These are phyloP conservation scores for Sanderia malayensis DNA, from an alignment of 30 jellyfish, hydroid and myxozoan species.

Conservation along the genomic window DNA sequence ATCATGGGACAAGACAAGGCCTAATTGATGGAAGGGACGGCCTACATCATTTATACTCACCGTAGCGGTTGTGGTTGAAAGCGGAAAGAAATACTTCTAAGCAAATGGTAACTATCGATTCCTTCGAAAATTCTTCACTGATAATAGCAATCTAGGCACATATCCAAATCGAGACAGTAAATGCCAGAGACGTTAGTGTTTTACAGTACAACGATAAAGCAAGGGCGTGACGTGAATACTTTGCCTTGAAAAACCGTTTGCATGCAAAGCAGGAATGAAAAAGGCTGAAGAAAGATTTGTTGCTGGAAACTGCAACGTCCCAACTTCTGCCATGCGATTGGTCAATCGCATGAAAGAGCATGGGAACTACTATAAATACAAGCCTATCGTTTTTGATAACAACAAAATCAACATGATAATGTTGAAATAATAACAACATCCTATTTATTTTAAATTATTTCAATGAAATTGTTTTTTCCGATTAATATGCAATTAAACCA, in stretches of 20 bases:
- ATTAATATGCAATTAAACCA: too few species aligned
- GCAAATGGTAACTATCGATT: not conserved
- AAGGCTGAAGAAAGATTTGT: not conserved
- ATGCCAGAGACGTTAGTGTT: not conserved
- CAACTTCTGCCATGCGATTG: not conserved
- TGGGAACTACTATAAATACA: not conserved
- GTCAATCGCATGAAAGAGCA: not conserved
- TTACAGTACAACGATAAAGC: conserved; percentile 3
- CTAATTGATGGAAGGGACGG: too few species aligned
- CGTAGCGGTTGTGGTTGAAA: conserved; percentile 7
- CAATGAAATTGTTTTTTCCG: too few species aligned
- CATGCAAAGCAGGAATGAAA: conserved; percentile 45
- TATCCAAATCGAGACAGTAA: not conserved
- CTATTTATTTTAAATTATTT: too few species aligned
- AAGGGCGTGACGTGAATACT: conserved; percentile 60
- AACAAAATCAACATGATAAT: not conserved
- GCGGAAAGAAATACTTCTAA: conserved; percentile 7
- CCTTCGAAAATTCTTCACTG: not conserved
- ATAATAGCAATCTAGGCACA: conserved; percentile 8
- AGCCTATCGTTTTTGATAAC: not conserved
- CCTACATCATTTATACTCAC: conserved; percentile 13
- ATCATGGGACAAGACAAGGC: too few species aligned
- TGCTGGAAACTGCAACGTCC: conserved; percentile 13
- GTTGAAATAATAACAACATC: too few species aligned
- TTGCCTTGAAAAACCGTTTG: conserved; percentile 42